A percentile compares a stretch with the other conserved stretches of the same genome.
These are phyloP conservation scores for Parasteatoda lunata DNA, from an alignment of 2,888 invertebrate genomes.

Conservation along the genomic window DNA sequence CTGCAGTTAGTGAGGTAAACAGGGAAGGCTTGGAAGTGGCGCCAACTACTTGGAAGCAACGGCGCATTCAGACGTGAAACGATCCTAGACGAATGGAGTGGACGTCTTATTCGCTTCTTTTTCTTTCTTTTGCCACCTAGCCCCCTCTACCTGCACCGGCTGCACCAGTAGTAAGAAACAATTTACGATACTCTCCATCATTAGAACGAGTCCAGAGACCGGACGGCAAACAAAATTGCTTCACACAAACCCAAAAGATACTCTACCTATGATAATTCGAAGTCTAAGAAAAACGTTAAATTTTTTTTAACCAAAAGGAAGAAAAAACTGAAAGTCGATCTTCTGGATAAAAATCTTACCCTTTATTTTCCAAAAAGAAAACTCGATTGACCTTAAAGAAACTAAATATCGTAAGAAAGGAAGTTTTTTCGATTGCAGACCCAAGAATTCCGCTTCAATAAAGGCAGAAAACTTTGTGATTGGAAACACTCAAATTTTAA, in stretches of 20 bases:
- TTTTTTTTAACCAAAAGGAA: conserved; percentile 3
- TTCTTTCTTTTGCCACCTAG: conserved; percentile 2
- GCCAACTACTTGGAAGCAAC: conserved; percentile 43
- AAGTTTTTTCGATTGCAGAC: no score
- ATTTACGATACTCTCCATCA: conserved; percentile 52
- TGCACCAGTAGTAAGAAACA: conserved; percentile 47
- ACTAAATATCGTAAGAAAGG: not conserved
- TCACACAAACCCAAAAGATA: not conserved
- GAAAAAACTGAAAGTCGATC: not conserved
- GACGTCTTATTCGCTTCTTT: conserved; percentile 41
- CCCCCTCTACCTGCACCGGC: conserved; percentile 39
- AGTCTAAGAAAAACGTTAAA: not conserved
- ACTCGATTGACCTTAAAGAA: not conserved
- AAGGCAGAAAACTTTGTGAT: no score
- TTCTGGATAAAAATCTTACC: no score
- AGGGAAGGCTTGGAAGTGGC: conserved; percentile 26
- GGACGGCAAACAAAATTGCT: conserved; percentile 27
- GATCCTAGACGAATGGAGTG: conserved; percentile 45
- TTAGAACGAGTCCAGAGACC: conserved; percentile 6
- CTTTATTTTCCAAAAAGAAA: conserved; percentile 4
- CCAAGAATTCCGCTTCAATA: no score
- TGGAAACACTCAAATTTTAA: no score
- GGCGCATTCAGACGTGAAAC: conserved; percentile 59
- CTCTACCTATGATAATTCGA: conserved; percentile 36
- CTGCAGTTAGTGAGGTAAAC: conserved; percentile 58